phyloP scores from a whole-genome alignment of 2,888 invertebrate species.

The Drosophila colorata region DNA sequence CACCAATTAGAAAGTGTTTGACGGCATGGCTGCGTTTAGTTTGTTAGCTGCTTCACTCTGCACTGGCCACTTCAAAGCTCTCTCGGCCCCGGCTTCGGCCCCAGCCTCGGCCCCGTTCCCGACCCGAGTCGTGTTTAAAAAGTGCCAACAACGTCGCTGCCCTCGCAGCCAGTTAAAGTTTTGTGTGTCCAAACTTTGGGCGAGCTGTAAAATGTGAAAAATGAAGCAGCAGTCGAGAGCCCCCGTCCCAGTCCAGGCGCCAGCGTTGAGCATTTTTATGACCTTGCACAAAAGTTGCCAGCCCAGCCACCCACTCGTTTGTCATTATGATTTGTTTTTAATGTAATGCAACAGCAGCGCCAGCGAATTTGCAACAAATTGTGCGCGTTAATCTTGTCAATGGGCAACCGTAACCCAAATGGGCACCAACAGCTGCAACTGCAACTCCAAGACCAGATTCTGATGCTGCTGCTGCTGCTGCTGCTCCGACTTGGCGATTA shows the following conservation, averaged over 20 bases:
- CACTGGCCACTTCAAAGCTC: constrained; percentile 34
- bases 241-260: no score
- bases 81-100: not conserved
- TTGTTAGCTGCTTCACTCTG: no score
- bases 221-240: constrained; percentile 23
- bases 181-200: constrained; percentile 52
- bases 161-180: constrained; percentile 47
- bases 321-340: constrained; percentile 69
- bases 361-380: constrained; percentile 70
- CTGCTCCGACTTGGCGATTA: not conserved
- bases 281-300: not conserved
- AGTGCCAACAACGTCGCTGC: constrained; percentile 47
- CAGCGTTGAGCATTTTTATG: not conserved
- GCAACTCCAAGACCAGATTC: constrained; percentile 1
- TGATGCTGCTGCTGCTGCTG: not conserved
- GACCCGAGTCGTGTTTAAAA: constrained; percentile 65
- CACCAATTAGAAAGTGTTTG: constrained; percentile 53
- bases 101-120: constrained; percentile 8
- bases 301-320: constrained; percentile 41
- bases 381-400: constrained; percentile 70
- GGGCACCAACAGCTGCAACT: constrained; percentile 17
- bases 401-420: constrained; percentile 29
- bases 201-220: constrained; percentile 45
- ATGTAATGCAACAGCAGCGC: constrained; percentile 61
- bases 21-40: constrained; percentile 6